Evolutionary conservation across 2,888 invertebrate genomes (phyloP).

Genomic region (Tanaodytes sp.): DNA sequence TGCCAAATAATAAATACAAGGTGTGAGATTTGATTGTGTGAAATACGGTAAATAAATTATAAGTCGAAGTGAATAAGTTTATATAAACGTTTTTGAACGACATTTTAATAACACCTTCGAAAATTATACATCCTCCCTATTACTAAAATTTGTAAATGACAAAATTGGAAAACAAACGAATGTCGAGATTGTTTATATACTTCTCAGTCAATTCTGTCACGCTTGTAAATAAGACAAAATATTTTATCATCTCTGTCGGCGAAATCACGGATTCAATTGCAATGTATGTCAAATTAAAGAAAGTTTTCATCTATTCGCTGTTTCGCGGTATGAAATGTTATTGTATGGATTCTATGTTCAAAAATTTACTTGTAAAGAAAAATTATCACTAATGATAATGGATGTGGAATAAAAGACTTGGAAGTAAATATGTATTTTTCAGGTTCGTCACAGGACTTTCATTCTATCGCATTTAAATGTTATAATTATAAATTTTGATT

Average conservation of each 20-base stretch:
- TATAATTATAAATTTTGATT: too few relatives aligned
- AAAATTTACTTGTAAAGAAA: slow-evolving; percentile 6
- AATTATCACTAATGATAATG: slow-evolving; percentile 3
- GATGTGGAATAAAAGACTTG: slow-evolving; percentile 3
- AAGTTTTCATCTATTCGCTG: background rate
- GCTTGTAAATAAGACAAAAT: slow-evolving; percentile 34
- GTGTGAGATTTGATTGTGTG: slow-evolving; percentile 16
- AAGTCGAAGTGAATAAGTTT: slow-evolving; percentile 23
- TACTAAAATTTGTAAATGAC: slow-evolving; percentile 30
- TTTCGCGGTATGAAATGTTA: background rate
- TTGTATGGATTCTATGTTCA: slow-evolving; percentile 13
- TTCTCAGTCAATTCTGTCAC: slow-evolving; percentile 40
- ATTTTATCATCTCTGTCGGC: slow-evolving; percentile 11
- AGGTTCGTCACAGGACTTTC: slow-evolving; percentile 4
- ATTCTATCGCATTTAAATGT: too few relatives aligned
- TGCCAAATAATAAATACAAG: slow-evolving; percentile 36
- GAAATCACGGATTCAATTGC: slow-evolving; percentile 21
- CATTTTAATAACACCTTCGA: slow-evolving; percentile 36
- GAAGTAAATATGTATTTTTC: slow-evolving; percentile 7
- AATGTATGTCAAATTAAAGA: slow-evolving; percentile 6
- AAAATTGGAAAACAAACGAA: slow-evolving; percentile 20
- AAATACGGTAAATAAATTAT: slow-evolving; percentile 10
- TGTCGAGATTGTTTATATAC: slow-evolving; percentile 39
- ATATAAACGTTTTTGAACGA: slow-evolving; percentile 32
- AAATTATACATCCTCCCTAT: slow-evolving; percentile 24